Conservation (phyloP, 2,888 invertebrate species). For the Sesia bembeciformis region DNA sequence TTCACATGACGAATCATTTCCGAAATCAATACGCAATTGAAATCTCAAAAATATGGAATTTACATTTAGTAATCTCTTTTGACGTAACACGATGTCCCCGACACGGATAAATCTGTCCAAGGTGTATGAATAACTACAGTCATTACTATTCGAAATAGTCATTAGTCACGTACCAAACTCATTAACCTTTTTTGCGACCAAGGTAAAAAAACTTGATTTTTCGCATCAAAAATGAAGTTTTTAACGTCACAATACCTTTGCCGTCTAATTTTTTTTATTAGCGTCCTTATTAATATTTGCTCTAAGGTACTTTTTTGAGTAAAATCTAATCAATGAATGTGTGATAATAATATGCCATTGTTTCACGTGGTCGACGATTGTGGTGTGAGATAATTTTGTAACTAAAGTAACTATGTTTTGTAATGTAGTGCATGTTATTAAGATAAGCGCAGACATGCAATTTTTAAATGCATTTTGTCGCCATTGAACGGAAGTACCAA, state of each 20-base stretch:
- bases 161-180: neutral
- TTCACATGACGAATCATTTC: too few species aligned
- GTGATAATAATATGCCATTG: neutral
- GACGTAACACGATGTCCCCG: too few species aligned
- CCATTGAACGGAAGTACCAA: too few species aligned
- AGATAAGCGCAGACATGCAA: neutral
- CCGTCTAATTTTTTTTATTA: neutral
- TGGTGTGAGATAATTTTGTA: conserved; percentile 16
- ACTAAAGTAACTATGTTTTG: conserved; percentile 9
- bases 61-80: too few species aligned
- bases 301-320: neutral
- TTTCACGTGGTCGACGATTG: conserved; percentile 4
- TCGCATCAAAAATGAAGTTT: neutral
- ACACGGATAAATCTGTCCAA: too few species aligned
- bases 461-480: neutral
- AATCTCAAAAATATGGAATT: too few species aligned
- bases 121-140: neutral
- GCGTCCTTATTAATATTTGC: neutral
- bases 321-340: neutral
- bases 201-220: neutral
- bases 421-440: conserved; percentile 1
- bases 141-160: neutral
- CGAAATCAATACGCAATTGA: too few species aligned
- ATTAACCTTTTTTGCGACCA: neutral
- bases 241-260: neutral